Evolutionary conservation across 2,113 vertebrate genomes (phyloP).

Genomic region (Eptesicus fuscus): DNA sequence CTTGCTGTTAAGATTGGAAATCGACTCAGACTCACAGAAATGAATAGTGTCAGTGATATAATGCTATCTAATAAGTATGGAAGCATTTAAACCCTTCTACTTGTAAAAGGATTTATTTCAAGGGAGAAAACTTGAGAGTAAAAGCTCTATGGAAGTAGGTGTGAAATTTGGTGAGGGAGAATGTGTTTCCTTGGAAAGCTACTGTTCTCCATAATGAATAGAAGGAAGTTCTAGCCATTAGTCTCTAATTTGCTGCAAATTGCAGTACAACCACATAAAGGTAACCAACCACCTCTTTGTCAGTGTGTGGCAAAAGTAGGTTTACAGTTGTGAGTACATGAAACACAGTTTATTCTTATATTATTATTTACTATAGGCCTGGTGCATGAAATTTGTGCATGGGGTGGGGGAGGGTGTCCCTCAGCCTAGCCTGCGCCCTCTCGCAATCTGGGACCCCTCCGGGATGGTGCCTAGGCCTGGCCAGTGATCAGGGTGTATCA

Average conservation of each 20-base stretch:
- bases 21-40: conserved; percentile 38
- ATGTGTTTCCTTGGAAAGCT: neutral
- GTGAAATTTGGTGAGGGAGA: neutral
- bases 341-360: neutral
- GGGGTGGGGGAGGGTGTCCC: too few species aligned
- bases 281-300: neutral
- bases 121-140: neutral
- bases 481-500: too few species aligned
- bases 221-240: neutral
- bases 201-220: neutral
- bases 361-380: neutral
- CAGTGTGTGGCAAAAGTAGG: neutral
- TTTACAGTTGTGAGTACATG: neutral
- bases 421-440: too few species aligned
- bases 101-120: conserved; percentile 30
- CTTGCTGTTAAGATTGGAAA: conserved; percentile 46
- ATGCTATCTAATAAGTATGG: conserved; percentile 18
- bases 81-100: conserved; percentile 7
- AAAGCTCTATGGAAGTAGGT: neutral
- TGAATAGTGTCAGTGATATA: conserved; percentile 28
- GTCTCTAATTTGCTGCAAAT: neutral
- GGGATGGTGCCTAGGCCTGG: too few species aligned
- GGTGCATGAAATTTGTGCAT: too few species aligned
- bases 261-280: neutral
- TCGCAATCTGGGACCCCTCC: too few species aligned